These are phyloP conservation scores for Linepithema humile DNA, from an alignment of 1,140 invertebrate genomes.

Conservation along the genomic window DNA sequence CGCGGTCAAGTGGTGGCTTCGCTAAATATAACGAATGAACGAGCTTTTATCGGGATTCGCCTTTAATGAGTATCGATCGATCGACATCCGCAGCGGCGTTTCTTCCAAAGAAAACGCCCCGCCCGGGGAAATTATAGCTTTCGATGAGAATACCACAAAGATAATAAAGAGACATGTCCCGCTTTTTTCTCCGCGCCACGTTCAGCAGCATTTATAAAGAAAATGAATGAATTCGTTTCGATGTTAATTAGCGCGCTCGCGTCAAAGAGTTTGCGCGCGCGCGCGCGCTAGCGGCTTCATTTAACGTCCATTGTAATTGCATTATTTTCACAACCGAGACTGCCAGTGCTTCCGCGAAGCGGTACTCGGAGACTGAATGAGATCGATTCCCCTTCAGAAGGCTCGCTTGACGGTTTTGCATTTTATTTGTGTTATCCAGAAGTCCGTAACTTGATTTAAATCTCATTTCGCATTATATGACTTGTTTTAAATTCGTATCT, in stretches of 20 bases:
- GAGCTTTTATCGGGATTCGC: conserved; percentile 48
- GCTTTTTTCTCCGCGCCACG: not conserved
- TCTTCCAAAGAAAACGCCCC: conserved; percentile 1
- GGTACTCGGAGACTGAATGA: not conserved
- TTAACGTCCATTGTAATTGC: conserved; percentile 37
- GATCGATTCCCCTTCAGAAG: not conserved
- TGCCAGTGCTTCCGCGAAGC: not conserved
- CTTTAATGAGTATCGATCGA: conserved; percentile 53
- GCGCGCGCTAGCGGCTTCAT: not conserved
- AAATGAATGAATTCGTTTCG: conserved; percentile 44
- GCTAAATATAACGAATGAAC: conserved; percentile 52
- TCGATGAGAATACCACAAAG: conserved; percentile 36
- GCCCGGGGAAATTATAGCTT: conserved; percentile 20
- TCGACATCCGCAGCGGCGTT: conserved; percentile 2
- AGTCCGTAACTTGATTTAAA: not conserved
- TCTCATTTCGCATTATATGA: not conserved
- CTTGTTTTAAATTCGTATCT: not conserved
- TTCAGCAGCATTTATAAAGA: conserved; percentile 31
- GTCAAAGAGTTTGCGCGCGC: conserved; percentile 27
- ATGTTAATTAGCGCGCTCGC: conserved; percentile 36
- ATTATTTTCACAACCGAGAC: conserved; percentile 41
- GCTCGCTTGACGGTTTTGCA: not conserved
- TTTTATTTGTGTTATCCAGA: not conserved
- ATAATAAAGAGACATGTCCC: conserved; percentile 21
- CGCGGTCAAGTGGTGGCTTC: conserved; percentile 43